Evolutionary conservation across 1,140 invertebrate genomes (phyloP).

Genomic region (Cephus cinctus): DNA sequence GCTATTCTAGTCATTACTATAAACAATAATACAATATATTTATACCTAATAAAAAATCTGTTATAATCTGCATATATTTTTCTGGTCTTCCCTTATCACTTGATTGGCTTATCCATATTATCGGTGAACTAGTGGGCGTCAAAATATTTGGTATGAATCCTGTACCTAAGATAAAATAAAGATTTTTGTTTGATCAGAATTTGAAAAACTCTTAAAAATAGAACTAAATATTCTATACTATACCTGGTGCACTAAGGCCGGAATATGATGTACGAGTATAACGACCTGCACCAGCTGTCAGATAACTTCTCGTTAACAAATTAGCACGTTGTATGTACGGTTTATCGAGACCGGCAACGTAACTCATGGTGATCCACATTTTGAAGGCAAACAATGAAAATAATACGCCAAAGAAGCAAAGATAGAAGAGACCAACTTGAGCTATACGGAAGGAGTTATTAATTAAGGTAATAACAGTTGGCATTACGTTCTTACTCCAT

Average conservation of each 20-base stretch:
- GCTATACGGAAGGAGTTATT: slow-evolving; percentile 55
- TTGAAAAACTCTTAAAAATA: no score
- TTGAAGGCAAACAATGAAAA: slow-evolving; percentile 69
- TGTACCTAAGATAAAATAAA: slow-evolving; percentile 36
- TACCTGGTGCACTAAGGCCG: no score
- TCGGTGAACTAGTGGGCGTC: slow-evolving; percentile 17
- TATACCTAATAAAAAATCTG: slow-evolving; percentile 28
- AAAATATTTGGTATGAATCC: slow-evolving; percentile 29
- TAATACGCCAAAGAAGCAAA: slow-evolving; percentile 77
- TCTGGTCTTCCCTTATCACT: slow-evolving; percentile 4
- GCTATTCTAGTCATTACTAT: no score
- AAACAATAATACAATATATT: no score
- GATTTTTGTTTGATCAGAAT: no score
- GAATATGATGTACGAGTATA: no score
- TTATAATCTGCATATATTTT: slow-evolving; percentile 23
- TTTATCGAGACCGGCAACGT: slow-evolving; percentile 23
- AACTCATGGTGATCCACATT: slow-evolving; percentile 37
- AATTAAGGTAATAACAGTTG: slow-evolving; percentile 3
- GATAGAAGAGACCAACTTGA: slow-evolving; percentile 76
- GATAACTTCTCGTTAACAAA: no score
- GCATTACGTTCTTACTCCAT: slow-evolving; percentile 67
- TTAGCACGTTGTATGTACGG: slow-evolving; percentile 30
- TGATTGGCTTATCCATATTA: slow-evolving; percentile 28
- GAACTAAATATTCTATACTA: no score
- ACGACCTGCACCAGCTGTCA: no score